A percentile compares a stretch with the other conserved stretches of the same genome.
Evolutionary conservation across 2,113 vertebrate species (phyloP).

Genomic region (Trochalopteron elliotii): DNA sequence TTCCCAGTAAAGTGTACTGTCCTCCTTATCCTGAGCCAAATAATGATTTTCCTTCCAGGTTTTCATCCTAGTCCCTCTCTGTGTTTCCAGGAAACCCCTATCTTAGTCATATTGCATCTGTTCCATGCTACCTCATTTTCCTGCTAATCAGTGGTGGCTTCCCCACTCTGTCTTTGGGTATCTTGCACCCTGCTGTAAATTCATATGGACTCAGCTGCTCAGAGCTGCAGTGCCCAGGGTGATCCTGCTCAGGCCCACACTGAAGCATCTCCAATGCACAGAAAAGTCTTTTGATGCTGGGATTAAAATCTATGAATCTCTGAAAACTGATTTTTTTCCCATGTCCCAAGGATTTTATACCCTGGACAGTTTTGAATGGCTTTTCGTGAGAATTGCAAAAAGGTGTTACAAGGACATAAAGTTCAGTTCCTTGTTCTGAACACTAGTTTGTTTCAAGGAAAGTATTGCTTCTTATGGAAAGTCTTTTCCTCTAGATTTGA

Average conservation of each 20-base stretch:
- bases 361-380: not conserved
- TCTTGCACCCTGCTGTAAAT: not conserved
- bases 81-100: not conserved
- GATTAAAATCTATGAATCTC: not conserved
- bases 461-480: not conserved
- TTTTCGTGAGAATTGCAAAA: not conserved
- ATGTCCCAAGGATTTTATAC: not conserved
- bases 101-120: not conserved
- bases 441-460: not conserved
- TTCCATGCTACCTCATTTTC: not conserved
- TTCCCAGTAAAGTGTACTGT: not conserved
- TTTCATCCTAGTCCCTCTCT: not conserved
- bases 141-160: not conserved
- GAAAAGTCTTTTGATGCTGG: not conserved
- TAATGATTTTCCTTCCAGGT: not conserved
- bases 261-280: not conserved
- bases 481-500: not conserved
- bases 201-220: not conserved
- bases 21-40: not conserved
- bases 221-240: not conserved
- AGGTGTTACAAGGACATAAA: not conserved
- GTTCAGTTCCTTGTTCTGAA: not conserved
- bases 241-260: not conserved
- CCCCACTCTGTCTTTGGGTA: not conserved
- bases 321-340: not conserved